Evolutionary conservation across 2,113 vertebrate species (phyloP).

Genomic region (Varanus komodoensis): DNA sequence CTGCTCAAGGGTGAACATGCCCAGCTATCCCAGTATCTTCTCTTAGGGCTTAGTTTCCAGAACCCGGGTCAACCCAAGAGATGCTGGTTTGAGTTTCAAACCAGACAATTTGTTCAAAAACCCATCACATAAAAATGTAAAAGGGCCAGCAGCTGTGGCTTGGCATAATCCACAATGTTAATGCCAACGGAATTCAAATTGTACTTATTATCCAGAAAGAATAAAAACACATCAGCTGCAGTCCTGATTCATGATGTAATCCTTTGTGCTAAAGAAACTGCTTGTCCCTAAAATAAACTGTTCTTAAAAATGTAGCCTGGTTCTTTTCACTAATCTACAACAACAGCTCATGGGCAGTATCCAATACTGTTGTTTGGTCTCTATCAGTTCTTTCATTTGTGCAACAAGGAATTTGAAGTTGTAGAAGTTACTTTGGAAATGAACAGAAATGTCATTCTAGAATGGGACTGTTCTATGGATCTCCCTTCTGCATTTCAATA

Average conservation of each 20-base stretch:
- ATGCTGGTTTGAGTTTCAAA: slow-evolving; percentile 16
- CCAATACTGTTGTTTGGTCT: too few species aligned
- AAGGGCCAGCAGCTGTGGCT: slow-evolving; percentile 15
- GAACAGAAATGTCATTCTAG: too few species aligned
- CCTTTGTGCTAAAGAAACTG: neutral
- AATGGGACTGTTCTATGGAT: too few species aligned
- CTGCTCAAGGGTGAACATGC: too few species aligned
- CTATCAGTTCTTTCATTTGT: too few species aligned
- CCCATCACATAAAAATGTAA: neutral
- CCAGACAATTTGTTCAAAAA: neutral
- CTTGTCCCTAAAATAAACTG: slow-evolving; percentile 1
- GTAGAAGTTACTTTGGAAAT: too few species aligned
- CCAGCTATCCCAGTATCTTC: too few species aligned
- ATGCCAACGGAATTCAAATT: slow-evolving; percentile 22
- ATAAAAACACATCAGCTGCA: slow-evolving; percentile 13
- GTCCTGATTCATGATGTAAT: neutral
- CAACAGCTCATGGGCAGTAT: neutral
- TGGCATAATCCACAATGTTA: slow-evolving; percentile 4
- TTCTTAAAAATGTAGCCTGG: neutral
- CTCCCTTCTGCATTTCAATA: too few species aligned
- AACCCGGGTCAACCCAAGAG: neutral
- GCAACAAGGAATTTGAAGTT: too few species aligned
- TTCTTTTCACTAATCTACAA: neutral
- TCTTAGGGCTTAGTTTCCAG: too few species aligned
- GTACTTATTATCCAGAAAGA: slow-evolving; percentile 25